These are phyloP conservation scores for Mycogona germanica DNA, from an alignment of 2,888 invertebrate genomes.

Conservation along the genomic window DNA sequence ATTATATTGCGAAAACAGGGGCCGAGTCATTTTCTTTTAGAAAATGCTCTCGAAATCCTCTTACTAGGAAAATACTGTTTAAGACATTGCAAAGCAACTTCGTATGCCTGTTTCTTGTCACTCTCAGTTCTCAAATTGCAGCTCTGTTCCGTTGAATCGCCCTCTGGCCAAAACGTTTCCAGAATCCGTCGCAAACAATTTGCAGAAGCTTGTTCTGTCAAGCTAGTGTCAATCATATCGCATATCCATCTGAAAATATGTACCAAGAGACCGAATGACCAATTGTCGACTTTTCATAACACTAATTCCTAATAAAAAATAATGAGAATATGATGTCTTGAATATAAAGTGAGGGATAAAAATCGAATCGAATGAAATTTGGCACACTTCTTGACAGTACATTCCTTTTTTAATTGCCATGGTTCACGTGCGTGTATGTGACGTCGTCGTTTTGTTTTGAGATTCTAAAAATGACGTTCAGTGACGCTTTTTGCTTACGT, in stretches of 20 bases:
- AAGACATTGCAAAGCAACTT: not conserved
- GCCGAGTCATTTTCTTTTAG: too few relatives aligned
- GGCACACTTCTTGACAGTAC: too few relatives aligned
- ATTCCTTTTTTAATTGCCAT: too few relatives aligned
- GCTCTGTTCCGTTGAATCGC: constrained; percentile 5
- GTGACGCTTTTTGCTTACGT: too few relatives aligned
- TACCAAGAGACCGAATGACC: too few relatives aligned
- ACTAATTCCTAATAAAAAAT: too few relatives aligned
- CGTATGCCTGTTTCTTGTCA: not conserved
- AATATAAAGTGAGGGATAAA: not conserved
- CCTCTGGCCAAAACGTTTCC: constrained; percentile 18
- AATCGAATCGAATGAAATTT: too few relatives aligned
- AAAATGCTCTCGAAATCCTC: not conserved
- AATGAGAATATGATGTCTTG: not conserved
- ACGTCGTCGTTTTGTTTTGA: too few relatives aligned
- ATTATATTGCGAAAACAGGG: not conserved
- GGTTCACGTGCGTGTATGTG: too few relatives aligned
- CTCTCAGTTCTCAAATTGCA: not conserved
- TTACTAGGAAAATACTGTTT: constrained; percentile 6
- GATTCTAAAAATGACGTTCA: too few relatives aligned
- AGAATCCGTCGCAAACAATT: constrained; percentile 13
- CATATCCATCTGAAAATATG: constrained; percentile 15
- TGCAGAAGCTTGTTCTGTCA: constrained; percentile 6
- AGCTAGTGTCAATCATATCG: constrained; percentile 8
- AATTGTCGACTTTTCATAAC: too few relatives aligned